Percentiles rank a stretch among this genome's conserved stretches.
phyloP scores from a whole-genome alignment of 2,888 invertebrate species.

The Apotomis capreana region DNA sequence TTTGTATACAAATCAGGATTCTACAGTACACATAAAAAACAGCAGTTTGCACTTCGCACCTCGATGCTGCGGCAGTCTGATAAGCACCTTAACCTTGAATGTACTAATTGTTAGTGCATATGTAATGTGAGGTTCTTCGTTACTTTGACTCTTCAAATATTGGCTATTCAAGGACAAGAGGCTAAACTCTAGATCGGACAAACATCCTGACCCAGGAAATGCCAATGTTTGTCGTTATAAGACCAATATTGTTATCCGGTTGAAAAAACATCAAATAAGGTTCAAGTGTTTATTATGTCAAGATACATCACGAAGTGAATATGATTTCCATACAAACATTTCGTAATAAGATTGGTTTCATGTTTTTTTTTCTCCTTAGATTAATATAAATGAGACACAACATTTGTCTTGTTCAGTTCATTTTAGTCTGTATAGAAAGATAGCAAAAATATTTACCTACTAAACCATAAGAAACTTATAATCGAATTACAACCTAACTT shows the following conservation, averaged over 20 bases:
- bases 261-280: constrained; percentile 12
- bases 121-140: constrained; percentile 3
- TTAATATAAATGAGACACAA: too few species aligned
- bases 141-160: constrained; percentile 13
- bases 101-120: constrained; percentile 19
- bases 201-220: constrained; percentile 15
- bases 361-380: too few species aligned
- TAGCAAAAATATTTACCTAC: too few species aligned
- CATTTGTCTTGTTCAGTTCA: too few species aligned
- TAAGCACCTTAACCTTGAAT: background rate
- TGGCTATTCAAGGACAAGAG: background rate
- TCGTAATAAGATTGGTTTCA: too few species aligned
- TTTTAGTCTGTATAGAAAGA: too few species aligned
- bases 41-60: too few species aligned
- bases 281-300: background rate
- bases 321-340: too few species aligned
- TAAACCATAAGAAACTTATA: too few species aligned
- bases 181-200: background rate
- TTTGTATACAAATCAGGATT: too few species aligned
- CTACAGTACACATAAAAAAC: too few species aligned
- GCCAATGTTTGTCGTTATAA: constrained; percentile 1
- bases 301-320: background rate
- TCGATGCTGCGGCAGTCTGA: background rate
- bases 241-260: constrained; percentile 12
- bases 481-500: too few species aligned